Evolutionary conservation across 2,888 invertebrate species (phyloP).

Genomic region (Piscicola geometra): DNA sequence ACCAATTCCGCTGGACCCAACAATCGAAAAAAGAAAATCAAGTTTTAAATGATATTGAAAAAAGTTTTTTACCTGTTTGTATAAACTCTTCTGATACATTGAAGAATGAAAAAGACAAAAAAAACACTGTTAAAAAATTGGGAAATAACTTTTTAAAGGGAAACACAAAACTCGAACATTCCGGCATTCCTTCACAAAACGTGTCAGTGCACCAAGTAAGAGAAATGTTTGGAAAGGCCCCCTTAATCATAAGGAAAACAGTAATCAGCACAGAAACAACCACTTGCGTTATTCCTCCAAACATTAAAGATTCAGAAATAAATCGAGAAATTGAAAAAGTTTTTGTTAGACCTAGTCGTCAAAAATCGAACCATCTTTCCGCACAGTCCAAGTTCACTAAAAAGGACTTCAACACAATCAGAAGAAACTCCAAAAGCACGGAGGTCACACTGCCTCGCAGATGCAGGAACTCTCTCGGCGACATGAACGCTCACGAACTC

Average conservation of each 20-base stretch:
- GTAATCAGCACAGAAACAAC: not conserved
- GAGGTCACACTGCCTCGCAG: slow-evolving; percentile 3
- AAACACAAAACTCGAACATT: not conserved
- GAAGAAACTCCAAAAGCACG: not conserved
- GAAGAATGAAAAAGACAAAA: not conserved
- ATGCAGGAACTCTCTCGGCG: not conserved
- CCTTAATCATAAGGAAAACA: not conserved
- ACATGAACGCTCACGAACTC: too few relatives aligned
- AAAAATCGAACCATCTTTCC: not conserved
- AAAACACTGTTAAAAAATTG: too few relatives aligned
- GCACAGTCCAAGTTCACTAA: not conserved
- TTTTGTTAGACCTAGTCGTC: not conserved
- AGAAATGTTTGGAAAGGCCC: not conserved
- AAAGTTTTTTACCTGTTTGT: too few relatives aligned
- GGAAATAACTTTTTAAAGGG: too few relatives aligned
- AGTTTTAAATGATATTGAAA: too few relatives aligned
- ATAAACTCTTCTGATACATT: too few relatives aligned
- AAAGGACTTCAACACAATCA: not conserved
- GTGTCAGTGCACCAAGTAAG: not conserved
- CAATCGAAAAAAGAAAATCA: not conserved
- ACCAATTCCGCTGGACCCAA: slow-evolving; percentile 1
- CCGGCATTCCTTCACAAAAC: not conserved
- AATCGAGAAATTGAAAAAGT: not conserved
- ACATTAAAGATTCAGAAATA: too few relatives aligned
- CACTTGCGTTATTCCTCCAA: not conserved